A percentile compares a stretch with the other conserved stretches of the same genome.
These are phyloP conservation scores for Oscheius sp. DNA, from an alignment of 2,888 invertebrate species.

Conservation along the genomic window DNA sequence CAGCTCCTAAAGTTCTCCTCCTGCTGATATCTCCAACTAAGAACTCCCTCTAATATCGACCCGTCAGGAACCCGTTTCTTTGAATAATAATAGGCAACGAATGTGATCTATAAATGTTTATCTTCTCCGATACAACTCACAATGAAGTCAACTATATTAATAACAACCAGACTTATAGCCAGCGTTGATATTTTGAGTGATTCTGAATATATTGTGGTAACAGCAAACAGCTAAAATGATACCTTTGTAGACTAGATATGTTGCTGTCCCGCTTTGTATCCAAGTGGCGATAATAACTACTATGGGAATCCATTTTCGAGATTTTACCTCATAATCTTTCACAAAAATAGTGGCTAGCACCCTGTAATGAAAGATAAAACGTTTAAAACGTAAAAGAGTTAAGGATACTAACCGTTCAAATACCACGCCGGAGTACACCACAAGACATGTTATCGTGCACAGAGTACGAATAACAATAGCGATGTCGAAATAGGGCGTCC, in stretches of 20 bases:
- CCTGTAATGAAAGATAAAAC: no score
- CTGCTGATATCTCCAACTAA: conserved; percentile 22
- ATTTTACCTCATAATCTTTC: conserved; percentile 6
- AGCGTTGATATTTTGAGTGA: neutral
- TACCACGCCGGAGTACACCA: conserved; percentile 3
- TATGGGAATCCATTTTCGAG: conserved; percentile 11
- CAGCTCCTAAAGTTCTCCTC: conserved; percentile 17
- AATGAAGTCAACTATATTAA: neutral
- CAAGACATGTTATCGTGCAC: conserved; percentile 4
- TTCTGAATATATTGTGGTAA: neutral
- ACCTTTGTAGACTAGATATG: neutral
- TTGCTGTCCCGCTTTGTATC: neutral
- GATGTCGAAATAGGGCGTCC: neutral
- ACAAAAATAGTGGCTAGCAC: conserved; percentile 7
- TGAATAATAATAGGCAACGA: conserved; percentile 1
- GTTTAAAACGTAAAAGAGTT: no score
- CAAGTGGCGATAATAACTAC: neutral
- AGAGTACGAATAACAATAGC: conserved; percentile 1
- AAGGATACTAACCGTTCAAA: no score
- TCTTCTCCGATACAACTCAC: neutral
- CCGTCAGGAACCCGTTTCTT: neutral
- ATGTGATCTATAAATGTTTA: neutral
- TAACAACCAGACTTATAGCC: neutral
- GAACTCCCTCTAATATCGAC: conserved; percentile 12
- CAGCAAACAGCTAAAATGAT: neutral